A percentile compares a stretch with the other conserved stretches of the same genome.
phyloP scores from a whole-genome alignment of 1,140 invertebrate genomes.

The Adelges cooleyi region DNA sequence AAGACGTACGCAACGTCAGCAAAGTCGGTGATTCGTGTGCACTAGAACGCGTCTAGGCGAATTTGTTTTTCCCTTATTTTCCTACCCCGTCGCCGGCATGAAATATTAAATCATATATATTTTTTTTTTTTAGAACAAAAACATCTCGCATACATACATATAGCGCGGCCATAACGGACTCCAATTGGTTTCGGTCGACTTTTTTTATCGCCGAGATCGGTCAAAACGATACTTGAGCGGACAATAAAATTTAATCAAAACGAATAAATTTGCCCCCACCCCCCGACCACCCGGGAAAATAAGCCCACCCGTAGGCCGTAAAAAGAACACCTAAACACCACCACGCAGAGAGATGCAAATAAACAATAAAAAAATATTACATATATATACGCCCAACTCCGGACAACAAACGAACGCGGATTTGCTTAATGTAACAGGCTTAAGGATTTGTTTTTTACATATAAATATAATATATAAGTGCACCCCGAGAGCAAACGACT shows the following conservation, averaged over 20 bases:
- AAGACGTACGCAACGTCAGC: too few species aligned
- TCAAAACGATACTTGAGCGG: conserved; percentile 14
- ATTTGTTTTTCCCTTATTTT: too few species aligned
- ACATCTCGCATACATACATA: too few species aligned
- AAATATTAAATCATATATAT: too few species aligned
- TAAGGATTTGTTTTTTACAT: conserved; percentile 18
- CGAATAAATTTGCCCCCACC: conserved; percentile 10
- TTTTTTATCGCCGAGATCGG: conserved; percentile 20
- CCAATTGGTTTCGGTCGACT: background rate
- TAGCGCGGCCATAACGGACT: too few species aligned
- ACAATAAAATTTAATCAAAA: conserved; percentile 28
- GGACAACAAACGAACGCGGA: background rate
- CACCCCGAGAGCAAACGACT: background rate
- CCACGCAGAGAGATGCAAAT: background rate
- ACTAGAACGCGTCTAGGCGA: too few species aligned
- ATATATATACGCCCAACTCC: conserved; percentile 6
- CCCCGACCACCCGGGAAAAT: background rate
- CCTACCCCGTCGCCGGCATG: too few species aligned
- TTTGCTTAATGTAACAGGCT: conserved; percentile 25
- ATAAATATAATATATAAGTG: conserved; percentile 10
- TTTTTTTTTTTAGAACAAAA: too few species aligned
- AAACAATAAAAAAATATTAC: conserved; percentile 7
- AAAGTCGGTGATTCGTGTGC: too few species aligned
- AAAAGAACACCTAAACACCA: conserved; percentile 11
- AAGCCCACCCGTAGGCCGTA: background rate